A percentile compares a stretch with the other conserved stretches of the same genome.
phyloP scores from a whole-genome alignment of 2,113 vertebrate species.

The Lophotis ruficrista region DNA sequence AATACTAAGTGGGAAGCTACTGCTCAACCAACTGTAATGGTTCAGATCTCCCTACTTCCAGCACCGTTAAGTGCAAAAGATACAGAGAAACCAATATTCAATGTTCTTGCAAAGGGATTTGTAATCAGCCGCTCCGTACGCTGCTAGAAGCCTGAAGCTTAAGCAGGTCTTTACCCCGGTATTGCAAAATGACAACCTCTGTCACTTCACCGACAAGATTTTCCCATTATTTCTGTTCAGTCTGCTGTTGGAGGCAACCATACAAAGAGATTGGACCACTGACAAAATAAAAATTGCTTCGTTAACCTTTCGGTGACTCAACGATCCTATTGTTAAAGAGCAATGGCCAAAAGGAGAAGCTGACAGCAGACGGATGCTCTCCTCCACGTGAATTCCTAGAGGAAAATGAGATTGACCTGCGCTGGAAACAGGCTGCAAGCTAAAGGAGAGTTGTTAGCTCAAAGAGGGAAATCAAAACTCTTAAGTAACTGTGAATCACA shows the following conservation, averaged over 20 bases:
- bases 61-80: neutral
- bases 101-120: neutral
- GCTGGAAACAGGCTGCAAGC: neutral
- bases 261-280: slow-evolving; percentile 39
- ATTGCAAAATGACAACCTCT: neutral
- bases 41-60: neutral
- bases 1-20: neutral
- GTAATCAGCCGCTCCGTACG: fast-evolving
- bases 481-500: neutral
- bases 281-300: slow-evolving; percentile 22
- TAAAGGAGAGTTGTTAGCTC: neutral
- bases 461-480: neutral
- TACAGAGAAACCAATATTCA: neutral
- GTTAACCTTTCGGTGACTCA: slow-evolving; percentile 45
- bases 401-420: neutral
- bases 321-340: slow-evolving; percentile 17
- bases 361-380: neutral
- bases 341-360: neutral
- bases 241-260: neutral
- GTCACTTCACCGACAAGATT: slow-evolving; percentile 8
- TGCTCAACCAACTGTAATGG: fast-evolving
- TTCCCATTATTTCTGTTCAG: slow-evolving; percentile 60
- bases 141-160: neutral
- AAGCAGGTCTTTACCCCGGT: neutral
- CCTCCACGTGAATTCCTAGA: neutral